Conservation (phyloP, 2,888 invertebrate species). For the Cantharis lateralis region DNA sequence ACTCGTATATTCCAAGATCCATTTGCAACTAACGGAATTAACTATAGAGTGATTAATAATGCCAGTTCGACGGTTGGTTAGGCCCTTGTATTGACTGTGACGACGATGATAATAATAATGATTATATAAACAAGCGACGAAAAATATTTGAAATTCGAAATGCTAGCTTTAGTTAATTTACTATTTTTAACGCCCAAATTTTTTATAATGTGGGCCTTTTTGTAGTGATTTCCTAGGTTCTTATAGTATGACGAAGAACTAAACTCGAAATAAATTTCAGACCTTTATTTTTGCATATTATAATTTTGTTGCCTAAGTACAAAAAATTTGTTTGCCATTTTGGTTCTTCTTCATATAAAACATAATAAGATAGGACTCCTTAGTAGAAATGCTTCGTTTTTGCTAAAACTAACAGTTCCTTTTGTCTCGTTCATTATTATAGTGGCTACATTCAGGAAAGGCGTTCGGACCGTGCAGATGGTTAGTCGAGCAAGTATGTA, state of each 20-base stretch:
- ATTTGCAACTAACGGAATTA: not conserved
- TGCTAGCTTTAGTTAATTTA: not conserved
- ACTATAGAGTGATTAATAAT: not conserved
- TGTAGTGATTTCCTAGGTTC: not conserved
- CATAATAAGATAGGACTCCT: constrained; percentile 36
- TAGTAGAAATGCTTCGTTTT: constrained; percentile 44
- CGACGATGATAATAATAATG: not conserved
- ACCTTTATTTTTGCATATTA: not conserved
- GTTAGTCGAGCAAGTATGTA: constrained; percentile 99
- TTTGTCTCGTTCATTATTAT: constrained; percentile 57
- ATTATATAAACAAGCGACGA: not conserved
- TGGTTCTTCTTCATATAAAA: constrained; percentile 15
- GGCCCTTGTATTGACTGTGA: constrained; percentile 2
- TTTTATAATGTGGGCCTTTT: not conserved
- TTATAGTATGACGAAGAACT: constrained; percentile 1
- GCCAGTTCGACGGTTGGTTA: not conserved
- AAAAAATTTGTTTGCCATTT: not conserved
- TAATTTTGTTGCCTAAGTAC: not conserved
- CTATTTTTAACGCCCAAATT: not conserved
- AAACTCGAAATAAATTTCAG: not conserved
- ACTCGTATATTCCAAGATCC: not conserved
- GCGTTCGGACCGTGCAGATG: constrained; percentile 98
- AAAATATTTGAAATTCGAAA: not conserved
- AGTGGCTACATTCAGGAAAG: constrained; percentile 99
- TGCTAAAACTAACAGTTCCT: constrained; percentile 56